Percentiles rank a stretch among this genome's conserved stretches.
Conservation (phyloP, 1,140 invertebrate species). For the Himalopsyche phryganea region DNA sequence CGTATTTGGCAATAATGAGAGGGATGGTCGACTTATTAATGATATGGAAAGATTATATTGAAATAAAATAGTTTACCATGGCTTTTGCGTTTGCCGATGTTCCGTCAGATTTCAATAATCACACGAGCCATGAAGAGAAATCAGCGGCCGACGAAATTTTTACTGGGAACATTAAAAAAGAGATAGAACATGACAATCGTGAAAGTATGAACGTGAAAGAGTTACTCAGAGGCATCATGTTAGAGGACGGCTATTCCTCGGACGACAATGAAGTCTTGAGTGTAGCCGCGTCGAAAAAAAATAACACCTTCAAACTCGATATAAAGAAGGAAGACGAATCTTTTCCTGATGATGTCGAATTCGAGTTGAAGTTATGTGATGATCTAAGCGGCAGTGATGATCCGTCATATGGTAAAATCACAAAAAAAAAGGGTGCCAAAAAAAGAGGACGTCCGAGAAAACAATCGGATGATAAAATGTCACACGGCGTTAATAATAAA, state of each 20-base stretch:
- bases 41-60: too few species aligned
- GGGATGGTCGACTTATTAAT: too few species aligned
- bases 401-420: neutral
- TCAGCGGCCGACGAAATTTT: too few species aligned
- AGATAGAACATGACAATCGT: too few species aligned
- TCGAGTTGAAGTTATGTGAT: neutral
- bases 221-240: constrained; percentile 14
- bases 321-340: constrained; percentile 2
- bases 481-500: too few species aligned
- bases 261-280: constrained; percentile 22
- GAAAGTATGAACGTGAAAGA: constrained; percentile 19
- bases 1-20: too few species aligned
- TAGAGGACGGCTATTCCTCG: constrained; percentile 8
- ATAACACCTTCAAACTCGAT: neutral
- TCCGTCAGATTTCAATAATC: too few species aligned
- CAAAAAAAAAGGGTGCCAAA: neutral
- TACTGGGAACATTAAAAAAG: too few species aligned
- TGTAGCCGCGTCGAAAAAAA: constrained; percentile 19
- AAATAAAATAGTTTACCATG: too few species aligned
- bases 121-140: too few species aligned
- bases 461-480: neutral
- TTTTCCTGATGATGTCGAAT: neutral
- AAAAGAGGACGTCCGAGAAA: constrained; percentile 14
- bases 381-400: neutral
- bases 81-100: too few species aligned